Base-by-base conservation (phyloP, 2,888 invertebrate genomes). In the Macaria liturata region DNA sequence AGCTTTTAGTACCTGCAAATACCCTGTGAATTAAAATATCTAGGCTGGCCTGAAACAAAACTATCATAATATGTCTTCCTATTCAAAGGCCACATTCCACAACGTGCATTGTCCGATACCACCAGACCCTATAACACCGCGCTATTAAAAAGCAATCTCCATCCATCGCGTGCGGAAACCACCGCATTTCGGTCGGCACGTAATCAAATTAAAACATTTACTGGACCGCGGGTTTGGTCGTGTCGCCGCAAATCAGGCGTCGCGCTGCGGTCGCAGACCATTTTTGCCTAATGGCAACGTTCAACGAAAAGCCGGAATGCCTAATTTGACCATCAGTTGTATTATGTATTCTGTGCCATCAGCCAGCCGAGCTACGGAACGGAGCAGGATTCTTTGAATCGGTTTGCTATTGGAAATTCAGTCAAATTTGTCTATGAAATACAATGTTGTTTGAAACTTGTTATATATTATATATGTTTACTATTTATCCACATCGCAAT, bases 161-260 rank as follows among this genome's bases (percentile, higher is more conserved):
- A 20, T 20, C 20, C 20, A 20, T 7, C 34, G 34, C 34, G 34
- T 37, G 34, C 9, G 43, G n/a, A 32, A 34, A 52, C 49, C 52
- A 31, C 49, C 49, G 47, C 34, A 52, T 49, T 51, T 56, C 9
- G 20, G 45, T 44, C 45, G 39, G 51, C 50, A 46, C 61, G 59
- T 52, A 61, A 61, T 59, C 46, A 61, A 64, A 64, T 64, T 58
- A 60, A 60, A 60, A 50, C 63, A 57, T 63, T 62, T 32, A 47
- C 40, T 31, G 9, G 57, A 54, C 57, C 61, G 52, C 56, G 49
- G 56, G 40, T 32, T 42, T 37, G 55, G 42, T 40, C 45, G 57
- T 40, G 49, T 54, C 49, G 54, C 49, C 55, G 57, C 46, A 62
- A 59, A 61, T 59, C 55, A 43, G 52, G 51, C 54, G 52, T 54